Percentiles rank a stretch among this genome's conserved stretches.
Conservation (phyloP, 2,113 vertebrate genomes). For the Rhombomys opimus region DNA sequence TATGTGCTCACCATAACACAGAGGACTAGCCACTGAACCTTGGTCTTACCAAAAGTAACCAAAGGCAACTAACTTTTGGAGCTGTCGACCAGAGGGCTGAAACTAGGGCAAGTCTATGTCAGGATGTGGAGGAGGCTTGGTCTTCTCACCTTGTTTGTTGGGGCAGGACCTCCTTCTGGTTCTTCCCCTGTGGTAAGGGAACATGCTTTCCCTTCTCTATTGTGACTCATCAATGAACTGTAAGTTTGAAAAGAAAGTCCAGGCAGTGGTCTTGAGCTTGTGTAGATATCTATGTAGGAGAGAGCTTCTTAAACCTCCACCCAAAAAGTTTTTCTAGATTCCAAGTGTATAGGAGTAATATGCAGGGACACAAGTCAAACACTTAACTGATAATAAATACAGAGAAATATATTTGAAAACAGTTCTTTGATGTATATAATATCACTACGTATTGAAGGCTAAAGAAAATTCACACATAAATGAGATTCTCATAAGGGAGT, state of each 20-base stretch:
- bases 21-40: neutral
- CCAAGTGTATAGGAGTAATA: neutral
- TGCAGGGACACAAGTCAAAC: neutral
- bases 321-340: neutral
- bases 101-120: too few relatives aligned
- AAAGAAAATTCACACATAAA: neutral
- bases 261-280: too few relatives aligned
- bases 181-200: accelerated
- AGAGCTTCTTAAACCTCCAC: neutral
- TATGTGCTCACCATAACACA: accelerated
- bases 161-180: accelerated
- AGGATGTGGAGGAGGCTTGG: accelerated
- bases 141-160: accelerated
- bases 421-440: neutral
- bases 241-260: neutral
- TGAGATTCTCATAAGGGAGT: neutral
- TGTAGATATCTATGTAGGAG: too few relatives aligned
- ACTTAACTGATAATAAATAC: neutral
- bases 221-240: neutral
- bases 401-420: neutral
- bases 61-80: neutral
- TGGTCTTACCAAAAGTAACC: neutral
- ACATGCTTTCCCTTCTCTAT: neutral
- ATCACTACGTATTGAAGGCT: too few relatives aligned
- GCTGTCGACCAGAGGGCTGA: neutral